Base-by-base conservation (phyloP, 2,888 invertebrate genomes). In the Ptychoptera contaminata region DNA sequence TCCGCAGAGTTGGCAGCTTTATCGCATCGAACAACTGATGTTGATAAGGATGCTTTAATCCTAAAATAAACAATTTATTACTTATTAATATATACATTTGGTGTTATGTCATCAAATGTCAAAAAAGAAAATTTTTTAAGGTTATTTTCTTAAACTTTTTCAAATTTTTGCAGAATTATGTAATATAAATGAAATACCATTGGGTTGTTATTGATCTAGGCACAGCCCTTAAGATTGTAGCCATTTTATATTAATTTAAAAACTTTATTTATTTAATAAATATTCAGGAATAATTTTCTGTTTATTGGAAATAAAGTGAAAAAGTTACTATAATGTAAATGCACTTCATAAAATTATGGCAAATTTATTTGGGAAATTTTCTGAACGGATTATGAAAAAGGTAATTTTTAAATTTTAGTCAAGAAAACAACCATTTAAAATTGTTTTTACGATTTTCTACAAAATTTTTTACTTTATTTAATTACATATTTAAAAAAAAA, bases 1-100 rank as follows among this genome's bases (percentile, higher is more conserved):
- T 47, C 55, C 47, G 16, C 48, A 6, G 51, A 45, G n/a, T n/a
- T n/a, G n/a, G n/a, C n/a, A 9, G 23, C 31, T 16, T 44, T 35
- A 39, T 48, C 51, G n/a, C 30, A 40, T 11, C 43, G 44, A 2
- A 43, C 34, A 31, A 43, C 23, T 3, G 42, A 15, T 6, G 47
- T 46, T 4, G 51, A 46, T 29, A 49, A 37, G 8, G 42, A 31
- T 8, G 43, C 37, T 30, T 44, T 47, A 11, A 47, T 37, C 50
- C 52, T 52, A 23, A 16, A 30, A 12, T n/a, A 16, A 38, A 11
- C 23, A 16, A 23, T 34, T 34, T 34, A 35, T n/a, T n/a, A n/a
- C n/a, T n/a, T n/a, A 42, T 42, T 23, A 7, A 23, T 5, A 23
- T 14, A 37, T 37, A 5, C 15, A 7, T 37, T 15, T 8, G 12